phyloP scores from a whole-genome alignment of 2,888 invertebrate species.

The Meliscaeva auricollis region DNA sequence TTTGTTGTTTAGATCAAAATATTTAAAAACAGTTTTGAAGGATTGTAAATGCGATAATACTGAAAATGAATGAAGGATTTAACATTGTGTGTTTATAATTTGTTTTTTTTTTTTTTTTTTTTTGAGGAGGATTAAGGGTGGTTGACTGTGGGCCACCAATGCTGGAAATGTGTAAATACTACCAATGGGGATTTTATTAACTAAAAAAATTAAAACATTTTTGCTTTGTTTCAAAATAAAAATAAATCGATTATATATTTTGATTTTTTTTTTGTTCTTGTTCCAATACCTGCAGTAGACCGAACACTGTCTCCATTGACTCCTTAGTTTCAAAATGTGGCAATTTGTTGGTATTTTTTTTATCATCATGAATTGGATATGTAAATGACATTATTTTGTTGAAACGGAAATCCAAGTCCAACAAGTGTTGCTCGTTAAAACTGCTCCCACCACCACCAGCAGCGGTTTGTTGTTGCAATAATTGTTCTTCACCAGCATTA shows the following conservation, averaged over 20 bases:
- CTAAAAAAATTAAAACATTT: constrained; percentile 25
- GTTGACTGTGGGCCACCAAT: constrained; percentile 73
- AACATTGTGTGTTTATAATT: constrained; percentile 12
- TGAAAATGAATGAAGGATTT: constrained; percentile 44
- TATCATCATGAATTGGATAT: constrained; percentile 56
- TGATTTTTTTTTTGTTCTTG: constrained; percentile 54
- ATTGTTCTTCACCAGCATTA: constrained; percentile 38
- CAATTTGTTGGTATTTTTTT: constrained; percentile 42
- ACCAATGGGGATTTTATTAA: constrained; percentile 44
- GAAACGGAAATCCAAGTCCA: constrained; percentile 30
- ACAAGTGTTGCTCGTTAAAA: constrained; percentile 30
- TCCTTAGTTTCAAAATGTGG: constrained; percentile 72
- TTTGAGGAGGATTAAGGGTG: background rate
- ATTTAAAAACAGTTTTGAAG: background rate
- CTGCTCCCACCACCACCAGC: background rate
- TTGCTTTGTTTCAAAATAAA: constrained; percentile 31
- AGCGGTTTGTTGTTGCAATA: constrained; percentile 15
- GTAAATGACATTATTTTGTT: constrained; percentile 55
- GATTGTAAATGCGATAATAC: constrained; percentile 25
- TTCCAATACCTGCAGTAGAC: constrained; percentile 78
- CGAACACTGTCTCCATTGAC: constrained; percentile 77
- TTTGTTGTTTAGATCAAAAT: background rate
- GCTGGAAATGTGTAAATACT: constrained; percentile 67
- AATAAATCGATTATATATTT: constrained; percentile 26
- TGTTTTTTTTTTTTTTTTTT: constrained; percentile 44